Base-by-base conservation (phyloP, 2,888 invertebrate species). In the Orthonychiurus folsomi region DNA sequence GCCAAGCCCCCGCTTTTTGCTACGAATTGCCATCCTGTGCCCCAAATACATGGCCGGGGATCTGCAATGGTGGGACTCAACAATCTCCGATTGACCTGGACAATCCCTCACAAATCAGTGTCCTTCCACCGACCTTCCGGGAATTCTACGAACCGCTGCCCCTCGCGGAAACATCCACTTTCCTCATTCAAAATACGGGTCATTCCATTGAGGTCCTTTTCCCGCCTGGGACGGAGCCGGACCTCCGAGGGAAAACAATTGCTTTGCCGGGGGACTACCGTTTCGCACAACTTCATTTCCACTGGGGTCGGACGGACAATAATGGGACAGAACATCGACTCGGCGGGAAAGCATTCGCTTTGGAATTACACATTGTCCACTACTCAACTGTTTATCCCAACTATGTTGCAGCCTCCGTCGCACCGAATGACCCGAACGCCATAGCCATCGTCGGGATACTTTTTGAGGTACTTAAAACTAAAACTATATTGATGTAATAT, bases 351-450 rank as follows among this genome's bases (percentile, higher is more conserved):
- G 69, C 69, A 3, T 69, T 61, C 25, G 64, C 70, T 1, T 65
- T 69, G 5, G 71, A 72, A 55, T 56, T 69, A 12, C 71, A 72
- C 57, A 61, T 72, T 25, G 71, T 72, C 24, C 71, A 72, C 59
- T 70, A 64, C 61, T 63, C 65, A 18, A 62, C 63, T 25, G 65
- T 62, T 26, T 72, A 68, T 63, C 60, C 64, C 52, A 61, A 59
- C 18, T 59, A 70, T n/a, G 55, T 56, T 1, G 65, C 62, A n/a
- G 71, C 71, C 25, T 64, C 69, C 1, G 61, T 61, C 52, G 65
- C 63, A 23, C 24, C 52, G 21, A 66, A 64, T 50, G 67, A 70
- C 59, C 63, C 63, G 20, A 52, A 67, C 60, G 69, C 70, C 55
- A 61, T 72, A 12, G 68, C 70, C 9, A 69, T 72, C 3, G 59